phyloP scores from a whole-genome alignment of 2,797 vertebrate genomes.

The Pseudocheirus occidentalis region DNA sequence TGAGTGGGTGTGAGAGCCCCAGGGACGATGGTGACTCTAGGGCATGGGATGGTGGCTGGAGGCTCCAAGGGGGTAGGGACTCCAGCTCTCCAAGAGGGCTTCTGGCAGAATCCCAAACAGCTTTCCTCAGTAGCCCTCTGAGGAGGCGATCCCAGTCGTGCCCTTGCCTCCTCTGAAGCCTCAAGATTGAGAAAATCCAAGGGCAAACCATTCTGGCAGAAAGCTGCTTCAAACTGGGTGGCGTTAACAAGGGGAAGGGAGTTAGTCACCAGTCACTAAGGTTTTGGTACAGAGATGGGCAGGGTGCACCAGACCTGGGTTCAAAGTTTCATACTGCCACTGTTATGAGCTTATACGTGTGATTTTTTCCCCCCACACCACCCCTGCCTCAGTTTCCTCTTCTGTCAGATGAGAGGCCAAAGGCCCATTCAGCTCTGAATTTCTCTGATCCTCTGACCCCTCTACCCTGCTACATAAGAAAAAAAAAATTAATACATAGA shows the following conservation, averaged over 20 bases:
- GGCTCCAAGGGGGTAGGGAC: background rate
- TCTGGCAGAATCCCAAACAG: background rate
- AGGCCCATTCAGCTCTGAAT: background rate
- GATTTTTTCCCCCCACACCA: background rate
- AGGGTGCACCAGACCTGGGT: background rate
- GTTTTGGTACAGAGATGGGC: background rate
- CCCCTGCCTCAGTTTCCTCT: background rate
- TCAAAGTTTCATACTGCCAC: background rate
- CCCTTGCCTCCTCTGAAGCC: background rate
- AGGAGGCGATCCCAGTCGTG: background rate
- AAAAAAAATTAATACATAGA: background rate
- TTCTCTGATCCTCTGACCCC: background rate
- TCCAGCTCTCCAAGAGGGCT: background rate
- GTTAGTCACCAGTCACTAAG: background rate
- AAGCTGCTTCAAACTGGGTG: background rate
- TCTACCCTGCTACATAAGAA: background rate
- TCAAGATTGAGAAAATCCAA: background rate
- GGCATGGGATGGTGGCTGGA: background rate
- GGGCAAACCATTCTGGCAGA: background rate
- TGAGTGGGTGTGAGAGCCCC: slow-evolving; percentile 72
- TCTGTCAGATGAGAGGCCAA: background rate
- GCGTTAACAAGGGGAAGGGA: background rate
- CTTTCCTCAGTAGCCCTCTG: background rate
- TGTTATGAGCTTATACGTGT: background rate
- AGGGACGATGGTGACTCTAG: background rate